These are phyloP conservation scores for Teleogryllus oceanicus DNA, from an alignment of 2,888 invertebrate species.

Conservation along the genomic window DNA sequence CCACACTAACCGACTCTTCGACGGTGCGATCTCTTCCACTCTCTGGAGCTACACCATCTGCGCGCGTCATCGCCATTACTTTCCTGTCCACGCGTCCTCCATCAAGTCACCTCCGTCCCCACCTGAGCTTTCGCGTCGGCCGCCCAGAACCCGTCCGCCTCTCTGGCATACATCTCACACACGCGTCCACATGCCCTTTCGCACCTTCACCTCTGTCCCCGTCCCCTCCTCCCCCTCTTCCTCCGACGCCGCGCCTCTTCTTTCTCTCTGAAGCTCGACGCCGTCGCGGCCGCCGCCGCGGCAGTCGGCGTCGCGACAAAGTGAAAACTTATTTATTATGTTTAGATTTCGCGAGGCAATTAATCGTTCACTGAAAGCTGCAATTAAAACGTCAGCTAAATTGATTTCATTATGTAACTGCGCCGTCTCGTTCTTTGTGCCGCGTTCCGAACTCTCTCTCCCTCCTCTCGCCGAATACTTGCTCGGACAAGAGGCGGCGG, in stretches of 20 bases:
- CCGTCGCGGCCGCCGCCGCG: neutral
- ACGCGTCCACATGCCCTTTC: neutral
- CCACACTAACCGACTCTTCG: too few relatives aligned
- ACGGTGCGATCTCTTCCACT: too few relatives aligned
- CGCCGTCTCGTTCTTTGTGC: neutral
- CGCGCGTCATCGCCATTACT: too few relatives aligned
- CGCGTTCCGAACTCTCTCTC: neutral
- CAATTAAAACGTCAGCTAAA: constrained; percentile 7
- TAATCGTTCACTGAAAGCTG: constrained; percentile 18
- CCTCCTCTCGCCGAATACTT: too few relatives aligned
- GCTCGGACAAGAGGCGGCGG: too few relatives aligned
- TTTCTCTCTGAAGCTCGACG: neutral
- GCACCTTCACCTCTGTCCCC: neutral
- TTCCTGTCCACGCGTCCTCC: too few relatives aligned
- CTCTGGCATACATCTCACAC: neutral
- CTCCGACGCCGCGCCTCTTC: neutral
- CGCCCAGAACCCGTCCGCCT: neutral
- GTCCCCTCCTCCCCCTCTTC: neutral
- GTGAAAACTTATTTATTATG: constrained; percentile 18
- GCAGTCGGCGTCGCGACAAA: neutral
- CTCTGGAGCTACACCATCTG: too few relatives aligned
- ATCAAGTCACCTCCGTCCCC: too few relatives aligned
- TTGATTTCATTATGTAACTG: neutral
- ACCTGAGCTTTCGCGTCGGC: neutral
- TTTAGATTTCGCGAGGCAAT: constrained; percentile 7